Conservation (phyloP, 2,113 vertebrate genomes). For the Limnothrissa miodon region DNA sequence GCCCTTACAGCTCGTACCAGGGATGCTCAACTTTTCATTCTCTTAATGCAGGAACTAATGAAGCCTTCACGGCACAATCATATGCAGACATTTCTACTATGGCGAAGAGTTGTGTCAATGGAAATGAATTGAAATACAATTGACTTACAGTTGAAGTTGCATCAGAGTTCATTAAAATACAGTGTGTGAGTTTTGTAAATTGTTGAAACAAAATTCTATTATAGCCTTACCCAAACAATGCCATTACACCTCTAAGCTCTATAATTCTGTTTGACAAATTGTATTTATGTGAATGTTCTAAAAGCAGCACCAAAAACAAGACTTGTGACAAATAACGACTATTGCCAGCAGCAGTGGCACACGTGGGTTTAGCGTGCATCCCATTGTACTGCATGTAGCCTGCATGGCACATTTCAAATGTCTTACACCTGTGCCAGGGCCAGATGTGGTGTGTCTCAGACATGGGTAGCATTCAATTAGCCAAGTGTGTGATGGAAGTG, state of each 20-base stretch:
- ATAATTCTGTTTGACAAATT: neutral
- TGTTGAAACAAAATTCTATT: neutral
- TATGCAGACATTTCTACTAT: neutral
- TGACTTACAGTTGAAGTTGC: neutral
- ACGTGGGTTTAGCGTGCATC: neutral
- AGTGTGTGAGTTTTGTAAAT: neutral
- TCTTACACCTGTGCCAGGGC: neutral
- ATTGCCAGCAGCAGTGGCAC: neutral
- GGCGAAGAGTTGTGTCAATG: too few species aligned
- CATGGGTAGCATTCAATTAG: slow-evolving; percentile 30
- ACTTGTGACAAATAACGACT: neutral
- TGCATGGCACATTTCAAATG: neutral
- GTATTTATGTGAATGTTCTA: neutral
- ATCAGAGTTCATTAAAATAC: neutral
- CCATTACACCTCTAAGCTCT: neutral
- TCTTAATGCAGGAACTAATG: neutral
- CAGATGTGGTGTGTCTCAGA: neutral
- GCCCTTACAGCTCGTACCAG: neutral
- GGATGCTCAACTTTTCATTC: neutral
- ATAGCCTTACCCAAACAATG: neutral
- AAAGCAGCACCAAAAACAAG: neutral
- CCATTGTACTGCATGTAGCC: neutral
- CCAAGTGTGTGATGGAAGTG: slow-evolving; percentile 14
- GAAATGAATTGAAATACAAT: too few species aligned
- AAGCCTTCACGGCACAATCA: neutral